Evolutionary conservation across 2,113 vertebrate species (phyloP).

Genomic region (Gymnorhina tibicen): DNA sequence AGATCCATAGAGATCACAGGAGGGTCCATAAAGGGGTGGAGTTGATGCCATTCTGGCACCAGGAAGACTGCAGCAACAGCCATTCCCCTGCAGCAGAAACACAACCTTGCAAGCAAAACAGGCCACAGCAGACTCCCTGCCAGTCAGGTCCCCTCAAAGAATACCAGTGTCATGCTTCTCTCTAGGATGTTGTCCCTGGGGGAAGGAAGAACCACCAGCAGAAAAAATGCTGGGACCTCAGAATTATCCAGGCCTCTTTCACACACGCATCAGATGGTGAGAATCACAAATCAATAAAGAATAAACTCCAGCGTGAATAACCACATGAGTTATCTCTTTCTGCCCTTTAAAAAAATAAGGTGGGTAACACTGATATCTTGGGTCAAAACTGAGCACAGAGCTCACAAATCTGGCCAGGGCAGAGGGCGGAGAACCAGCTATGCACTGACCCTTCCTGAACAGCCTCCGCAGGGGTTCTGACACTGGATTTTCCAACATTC

Average conservation of each 20-base stretch:
- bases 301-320: background rate
- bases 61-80: constrained; percentile 61
- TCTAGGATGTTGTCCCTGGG: constrained; percentile 71
- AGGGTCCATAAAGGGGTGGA: constrained; percentile 58
- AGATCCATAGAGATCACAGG: background rate
- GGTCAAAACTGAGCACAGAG: background rate
- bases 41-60: constrained; percentile 66
- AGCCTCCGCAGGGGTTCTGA: background rate
- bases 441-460: background rate
- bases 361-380: background rate
- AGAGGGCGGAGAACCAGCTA: background rate
- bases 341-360: background rate
- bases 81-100: constrained; percentile 69
- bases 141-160: constrained; percentile 62
- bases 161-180: constrained; percentile 22
- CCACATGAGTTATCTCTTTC: background rate
- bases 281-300: background rate
- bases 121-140: constrained; percentile 25
- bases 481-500: background rate
- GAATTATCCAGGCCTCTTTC: background rate
- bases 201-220: constrained; percentile 69
- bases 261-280: background rate
- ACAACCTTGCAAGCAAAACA: constrained; percentile 70
- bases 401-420: background rate
- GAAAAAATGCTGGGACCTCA: constrained; percentile 44